phyloP scores from a whole-genome alignment of 2,888 invertebrate genomes.

The Heliconius sara region DNA sequence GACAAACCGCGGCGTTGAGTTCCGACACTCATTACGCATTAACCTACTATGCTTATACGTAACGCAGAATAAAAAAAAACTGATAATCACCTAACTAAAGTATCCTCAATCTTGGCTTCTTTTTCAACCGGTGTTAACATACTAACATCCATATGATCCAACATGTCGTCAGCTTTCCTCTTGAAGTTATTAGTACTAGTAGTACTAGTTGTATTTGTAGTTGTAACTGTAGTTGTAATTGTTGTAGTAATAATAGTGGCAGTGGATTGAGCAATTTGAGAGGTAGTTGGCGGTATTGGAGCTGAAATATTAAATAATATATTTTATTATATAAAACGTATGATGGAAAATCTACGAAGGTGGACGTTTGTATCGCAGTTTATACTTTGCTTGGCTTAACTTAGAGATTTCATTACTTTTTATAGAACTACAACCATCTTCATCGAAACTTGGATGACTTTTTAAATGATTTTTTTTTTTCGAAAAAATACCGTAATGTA shows the following conservation, averaged over 20 bases:
- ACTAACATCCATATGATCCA: conserved; percentile 55
- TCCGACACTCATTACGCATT: too few species aligned
- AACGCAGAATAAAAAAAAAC: background rate
- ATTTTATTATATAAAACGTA: background rate
- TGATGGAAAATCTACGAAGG: too few species aligned
- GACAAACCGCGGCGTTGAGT: too few species aligned
- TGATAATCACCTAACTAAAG: conserved; percentile 60
- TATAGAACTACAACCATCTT: too few species aligned
- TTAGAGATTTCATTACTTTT: too few species aligned
- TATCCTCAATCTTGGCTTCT: conserved; percentile 68
- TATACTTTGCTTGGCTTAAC: too few species aligned
- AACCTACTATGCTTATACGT: too few species aligned
- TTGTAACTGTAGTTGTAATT: conserved; percentile 30
- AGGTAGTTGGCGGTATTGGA: conserved; percentile 25
- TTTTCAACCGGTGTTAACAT: conserved; percentile 60
- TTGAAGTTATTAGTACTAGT: conserved; percentile 52
- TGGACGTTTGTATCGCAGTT: too few species aligned
- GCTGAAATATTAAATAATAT: conserved; percentile 34
- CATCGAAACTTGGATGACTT: too few species aligned
- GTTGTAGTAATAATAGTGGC: conserved; percentile 30
- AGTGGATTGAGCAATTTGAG: conserved; percentile 42
- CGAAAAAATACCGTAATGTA: too few species aligned
- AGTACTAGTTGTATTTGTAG: conserved; percentile 33
- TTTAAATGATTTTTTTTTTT: too few species aligned
- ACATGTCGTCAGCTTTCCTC: conserved; percentile 58